Percentiles rank a stretch among this genome's conserved stretches.
Conservation (phyloP, 2,888 invertebrate genomes). For the Isoperla grammatica region DNA sequence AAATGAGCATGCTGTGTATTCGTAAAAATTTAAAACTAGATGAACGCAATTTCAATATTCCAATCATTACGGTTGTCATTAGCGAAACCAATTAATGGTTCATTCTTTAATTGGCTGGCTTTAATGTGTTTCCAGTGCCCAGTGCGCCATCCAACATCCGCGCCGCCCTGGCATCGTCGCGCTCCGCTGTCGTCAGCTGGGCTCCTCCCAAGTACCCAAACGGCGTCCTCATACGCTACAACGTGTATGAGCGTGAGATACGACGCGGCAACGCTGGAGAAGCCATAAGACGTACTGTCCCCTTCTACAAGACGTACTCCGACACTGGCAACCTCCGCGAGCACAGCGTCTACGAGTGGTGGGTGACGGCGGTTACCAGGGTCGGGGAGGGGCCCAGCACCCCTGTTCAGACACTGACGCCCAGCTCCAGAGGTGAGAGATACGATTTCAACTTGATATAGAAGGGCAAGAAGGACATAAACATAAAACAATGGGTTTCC, state of each 20-base stretch:
- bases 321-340: conserved; percentile 24
- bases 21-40: too few relatives aligned
- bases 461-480: too few relatives aligned
- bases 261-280: conserved; percentile 21
- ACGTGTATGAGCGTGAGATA: conserved; percentile 38
- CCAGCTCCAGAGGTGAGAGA: conserved; percentile 36
- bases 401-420: conserved; percentile 39
- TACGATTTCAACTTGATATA: too few relatives aligned
- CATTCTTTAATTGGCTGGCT: too few relatives aligned
- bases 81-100: too few relatives aligned
- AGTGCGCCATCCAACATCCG: conserved; percentile 44
- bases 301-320: conserved; percentile 19
- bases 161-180: conserved; percentile 41
- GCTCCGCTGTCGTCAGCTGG: conserved; percentile 40
- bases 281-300: conserved; percentile 18
- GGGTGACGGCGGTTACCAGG: conserved; percentile 45
- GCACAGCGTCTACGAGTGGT: conserved; percentile 37
- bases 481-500: too few relatives aligned
- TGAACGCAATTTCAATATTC: too few relatives aligned
- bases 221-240: conserved; percentile 44
- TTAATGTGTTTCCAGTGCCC: conserved; percentile 42
- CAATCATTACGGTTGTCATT: too few relatives aligned
- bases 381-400: conserved; percentile 45
- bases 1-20: too few relatives aligned
- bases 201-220: conserved; percentile 42